Conservation (phyloP, 1,140 invertebrate species). For the Triops longicaudatus region DNA sequence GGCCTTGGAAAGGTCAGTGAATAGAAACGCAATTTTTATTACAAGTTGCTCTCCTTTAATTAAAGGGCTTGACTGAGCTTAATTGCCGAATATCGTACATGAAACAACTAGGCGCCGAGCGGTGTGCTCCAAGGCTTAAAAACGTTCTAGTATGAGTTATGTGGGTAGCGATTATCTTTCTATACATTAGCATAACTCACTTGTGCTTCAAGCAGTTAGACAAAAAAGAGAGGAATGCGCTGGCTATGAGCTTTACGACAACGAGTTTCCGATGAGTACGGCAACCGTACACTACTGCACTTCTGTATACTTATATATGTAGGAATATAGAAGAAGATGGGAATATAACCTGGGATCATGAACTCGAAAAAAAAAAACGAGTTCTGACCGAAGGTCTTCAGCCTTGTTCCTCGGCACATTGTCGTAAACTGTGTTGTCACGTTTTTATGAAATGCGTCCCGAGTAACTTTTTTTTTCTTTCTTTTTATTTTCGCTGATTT, state of each 20-base stretch:
- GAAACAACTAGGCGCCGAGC: neutral
- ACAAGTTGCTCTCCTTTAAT: neutral
- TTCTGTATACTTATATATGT: neutral
- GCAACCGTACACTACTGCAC: neutral
- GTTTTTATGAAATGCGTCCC: neutral
- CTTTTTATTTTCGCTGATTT: neutral
- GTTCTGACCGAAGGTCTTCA: neutral
- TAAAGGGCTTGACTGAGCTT: neutral
- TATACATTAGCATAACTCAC: neutral
- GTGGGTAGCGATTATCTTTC: neutral
- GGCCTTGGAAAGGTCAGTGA: neutral
- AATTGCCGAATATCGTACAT: neutral
- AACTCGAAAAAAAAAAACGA: too few species aligned
- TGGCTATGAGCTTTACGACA: neutral
- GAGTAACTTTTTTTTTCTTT: neutral
- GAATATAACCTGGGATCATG: neutral
- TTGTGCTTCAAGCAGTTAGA: neutral
- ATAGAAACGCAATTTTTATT: neutral
- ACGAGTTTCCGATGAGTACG: neutral
- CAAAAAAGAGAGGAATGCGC: neutral
- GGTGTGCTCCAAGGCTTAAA: neutral
- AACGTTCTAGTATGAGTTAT: neutral
- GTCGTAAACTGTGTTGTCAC: conserved; percentile 3
- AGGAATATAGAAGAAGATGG: neutral
- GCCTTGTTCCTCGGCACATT: neutral